Evolutionary conservation across 2,888 invertebrate species (phyloP), one percentile per base, ranked within the genome.

Genomic region (Thysanoteuthis rhombus): DNA sequence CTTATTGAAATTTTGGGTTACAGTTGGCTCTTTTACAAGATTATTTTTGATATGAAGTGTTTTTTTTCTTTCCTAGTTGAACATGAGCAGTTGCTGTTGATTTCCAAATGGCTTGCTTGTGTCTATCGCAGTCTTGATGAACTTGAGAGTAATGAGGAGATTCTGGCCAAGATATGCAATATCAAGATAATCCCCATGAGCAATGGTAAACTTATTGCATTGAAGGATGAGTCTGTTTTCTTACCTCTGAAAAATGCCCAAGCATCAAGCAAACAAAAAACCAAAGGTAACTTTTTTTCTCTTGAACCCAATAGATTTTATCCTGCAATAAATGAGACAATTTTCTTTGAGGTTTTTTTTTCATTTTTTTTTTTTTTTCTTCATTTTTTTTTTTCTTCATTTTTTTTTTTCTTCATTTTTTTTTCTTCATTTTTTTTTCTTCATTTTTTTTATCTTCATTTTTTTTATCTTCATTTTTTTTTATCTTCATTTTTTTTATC

Each of bases 81-180:
- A 89, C 8, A 94, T 93, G 94, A 94, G 22, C 94, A 94, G 58
- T 94, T 95, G 28, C 40, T 93, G 25, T 93, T 93, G 38, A 93
- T 96, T 28, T 94, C 96, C 36, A 96, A 96, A 93, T 97, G 97
- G 97, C 94, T 97, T 92, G 96, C 96, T 2, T 96, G 97, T 94
- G 95, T 97, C 45, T 96, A 96, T 94, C 95, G 96, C 12, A 96
- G 96, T 93, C 94, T 97, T 94, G 96, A 97, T 94, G 96, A 96
- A 93, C 95, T 96, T 47, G 95, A 96, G 45, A 95, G 95, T 45
- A 96, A 96, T 94, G 95, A 95, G 47, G 94, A 94, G 3, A 94
- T 96, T 45, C 94, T 96, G 42, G 94, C 95, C 32, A 94, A 94
- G 10, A 94, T 97, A 47, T 95, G 94, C 93, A 93, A 94, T 25